Percentiles rank a stretch among this genome's conserved stretches.
Evolutionary conservation across 2,888 invertebrate species (phyloP).

Genomic region (Sinodicranocentrus sp.): DNA sequence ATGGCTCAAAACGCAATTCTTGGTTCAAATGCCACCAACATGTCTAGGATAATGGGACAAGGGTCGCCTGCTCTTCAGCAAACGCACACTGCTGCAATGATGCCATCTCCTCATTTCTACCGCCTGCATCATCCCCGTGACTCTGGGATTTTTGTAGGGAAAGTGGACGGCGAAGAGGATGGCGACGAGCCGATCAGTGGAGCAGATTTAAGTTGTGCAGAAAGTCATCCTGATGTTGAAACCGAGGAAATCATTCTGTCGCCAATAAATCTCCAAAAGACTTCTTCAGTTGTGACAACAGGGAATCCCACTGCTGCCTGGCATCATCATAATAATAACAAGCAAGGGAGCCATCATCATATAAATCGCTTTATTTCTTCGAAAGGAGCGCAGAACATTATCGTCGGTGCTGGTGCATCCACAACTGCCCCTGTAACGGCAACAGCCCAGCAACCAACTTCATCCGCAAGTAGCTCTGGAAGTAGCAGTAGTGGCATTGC

Average conservation of each 20-base stretch:
- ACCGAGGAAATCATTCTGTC: constrained; percentile 74
- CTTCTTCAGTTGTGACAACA: constrained; percentile 18
- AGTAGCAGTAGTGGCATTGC: constrained; percentile 54
- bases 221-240: constrained; percentile 67
- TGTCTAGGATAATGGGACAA: constrained; percentile 18
- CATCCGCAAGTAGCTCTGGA: constrained; percentile 53
- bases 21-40: constrained; percentile 28
- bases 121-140: constrained; percentile 69
- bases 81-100: neutral
- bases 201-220: constrained; percentile 49
- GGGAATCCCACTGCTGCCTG: constrained; percentile 44
- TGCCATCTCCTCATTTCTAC: constrained; percentile 57
- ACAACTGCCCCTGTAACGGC: neutral
- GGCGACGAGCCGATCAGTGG: constrained; percentile 64
- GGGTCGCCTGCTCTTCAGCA: constrained; percentile 34
- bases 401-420: neutral
- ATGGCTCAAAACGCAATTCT: neutral
- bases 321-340: constrained; percentile 59
- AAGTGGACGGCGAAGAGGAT: constrained; percentile 71
- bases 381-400: constrained; percentile 40
- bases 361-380: constrained; percentile 64
- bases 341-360: constrained; percentile 60
- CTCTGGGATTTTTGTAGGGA: constrained; percentile 74
- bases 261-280: constrained; percentile 70
- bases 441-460: constrained; percentile 49